Conservation (phyloP, 2,113 vertebrate species). For the Dissostichus mawsoni region DNA sequence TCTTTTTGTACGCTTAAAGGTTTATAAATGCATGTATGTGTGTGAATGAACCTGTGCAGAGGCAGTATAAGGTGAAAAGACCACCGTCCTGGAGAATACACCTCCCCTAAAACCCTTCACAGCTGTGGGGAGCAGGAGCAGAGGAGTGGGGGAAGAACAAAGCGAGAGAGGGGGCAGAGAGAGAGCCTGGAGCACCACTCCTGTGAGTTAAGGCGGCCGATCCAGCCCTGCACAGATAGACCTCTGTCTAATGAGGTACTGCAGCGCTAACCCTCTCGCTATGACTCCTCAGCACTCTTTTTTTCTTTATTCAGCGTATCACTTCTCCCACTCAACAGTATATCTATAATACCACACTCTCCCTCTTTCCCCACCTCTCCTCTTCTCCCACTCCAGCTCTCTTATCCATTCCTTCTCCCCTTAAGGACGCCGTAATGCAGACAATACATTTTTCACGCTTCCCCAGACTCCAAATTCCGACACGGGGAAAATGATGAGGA, state of each 20-base stretch:
- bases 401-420: constrained; percentile 34
- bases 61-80: constrained; percentile 38
- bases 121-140: constrained; percentile 46
- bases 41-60: constrained; percentile 16
- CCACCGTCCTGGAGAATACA: constrained; percentile 47
- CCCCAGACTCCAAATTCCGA: constrained; percentile 44
- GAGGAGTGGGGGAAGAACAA: constrained; percentile 55
- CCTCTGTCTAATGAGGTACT: constrained; percentile 71
- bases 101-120: constrained; percentile 43
- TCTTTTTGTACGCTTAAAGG: background rate
- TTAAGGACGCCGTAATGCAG: constrained; percentile 46
- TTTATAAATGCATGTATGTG: background rate
- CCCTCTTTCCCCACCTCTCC: background rate
- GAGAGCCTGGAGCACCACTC: constrained; percentile 58
- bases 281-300: constrained; percentile 59
- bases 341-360: constrained; percentile 46
- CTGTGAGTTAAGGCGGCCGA: constrained; percentile 58
- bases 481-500: constrained; percentile 67
- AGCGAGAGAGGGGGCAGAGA: constrained; percentile 47
- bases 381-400: constrained; percentile 21
- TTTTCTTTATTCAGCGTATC: constrained; percentile 55
- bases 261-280: constrained; percentile 57
- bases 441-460: constrained; percentile 61
- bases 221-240: constrained; percentile 58
- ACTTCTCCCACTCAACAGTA: constrained; percentile 63